These are phyloP conservation scores for Syngnathus acus DNA, from an alignment of 2,797 vertebrate species.

Conservation along the genomic window DNA sequence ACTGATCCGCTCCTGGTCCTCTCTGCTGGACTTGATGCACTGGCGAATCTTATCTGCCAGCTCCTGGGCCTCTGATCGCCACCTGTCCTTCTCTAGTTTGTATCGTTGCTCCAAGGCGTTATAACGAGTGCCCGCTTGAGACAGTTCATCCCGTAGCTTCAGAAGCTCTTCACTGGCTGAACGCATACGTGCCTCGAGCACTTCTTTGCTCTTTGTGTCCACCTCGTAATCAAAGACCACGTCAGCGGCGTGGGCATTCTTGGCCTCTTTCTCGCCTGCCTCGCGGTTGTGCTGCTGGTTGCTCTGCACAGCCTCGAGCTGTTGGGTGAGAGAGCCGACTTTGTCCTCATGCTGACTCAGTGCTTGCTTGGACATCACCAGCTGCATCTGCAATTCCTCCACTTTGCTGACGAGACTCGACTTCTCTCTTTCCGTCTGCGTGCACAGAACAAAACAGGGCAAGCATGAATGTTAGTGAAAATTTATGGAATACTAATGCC, in stretches of 20 bases:
- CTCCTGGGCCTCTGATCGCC: slow-evolving; percentile 71
- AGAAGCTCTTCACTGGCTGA: slow-evolving; percentile 65
- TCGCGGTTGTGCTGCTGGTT: slow-evolving; percentile 33
- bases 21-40: slow-evolving; percentile 70
- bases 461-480: neutral
- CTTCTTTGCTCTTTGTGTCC: slow-evolving; percentile 68
- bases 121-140: slow-evolving; percentile 63
- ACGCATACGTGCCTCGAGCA: slow-evolving; percentile 67
- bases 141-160: slow-evolving; percentile 67
- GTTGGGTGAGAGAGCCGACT: slow-evolving; percentile 64
- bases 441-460: slow-evolving; percentile 8
- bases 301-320: slow-evolving; percentile 59
- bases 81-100: slow-evolving; percentile 71
- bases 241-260: slow-evolving; percentile 24
- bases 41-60: slow-evolving; percentile 74
- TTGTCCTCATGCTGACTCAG: slow-evolving; percentile 72
- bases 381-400: slow-evolving; percentile 74
- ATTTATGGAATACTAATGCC: neutral
- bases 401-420: slow-evolving; percentile 62
- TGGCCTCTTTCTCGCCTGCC: slow-evolving; percentile 28
- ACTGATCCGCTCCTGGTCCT: slow-evolving; percentile 73
- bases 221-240: slow-evolving; percentile 64
- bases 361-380: slow-evolving; percentile 69
- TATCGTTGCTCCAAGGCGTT: slow-evolving; percentile 65
- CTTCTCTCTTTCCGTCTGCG: slow-evolving; percentile 76